Evolutionary conservation across 2,113 vertebrate genomes (phyloP), one percentile per base, ranked within the genome.

Genomic region (Psilopogon haemacephalus): DNA sequence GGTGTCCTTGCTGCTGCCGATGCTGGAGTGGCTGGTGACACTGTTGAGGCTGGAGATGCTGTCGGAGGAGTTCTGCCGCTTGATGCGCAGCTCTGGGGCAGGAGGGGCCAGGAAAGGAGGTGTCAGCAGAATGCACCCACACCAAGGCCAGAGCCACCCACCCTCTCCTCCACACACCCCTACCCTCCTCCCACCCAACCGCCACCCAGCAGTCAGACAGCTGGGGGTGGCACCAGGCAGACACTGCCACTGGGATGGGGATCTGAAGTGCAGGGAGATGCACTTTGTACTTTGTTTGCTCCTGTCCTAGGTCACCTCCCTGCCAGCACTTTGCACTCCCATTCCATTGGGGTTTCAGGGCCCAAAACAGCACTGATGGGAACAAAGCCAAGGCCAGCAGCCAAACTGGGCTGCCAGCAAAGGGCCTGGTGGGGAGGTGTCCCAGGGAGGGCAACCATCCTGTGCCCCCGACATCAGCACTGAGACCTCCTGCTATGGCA

Each of bases 1-100:
- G 2, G 98, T 98, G 0, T 99, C 99, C 94, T 99, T 99, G 95
- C 98, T 75, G 95, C 99, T 99, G 90, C 99, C 98, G 0, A 99
- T 56, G 94, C 99, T 99, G 68, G 98, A 99, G 95, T 99, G 98
- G 95, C 99, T 99, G 96, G 98, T 98, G 96, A 99, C 98, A 96
- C 99, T 99, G 97, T 99, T 99, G 88, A 99, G 98, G 70, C 99
- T 99, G 27, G 98, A 98, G 97, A 99, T 98, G 97, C 99, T 99
- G 93, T 99, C 99, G 1, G 98, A 99, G 30, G 99, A 99, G 95
- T 99, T 99, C 96, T 99, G 99, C 55, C 99, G 98, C 92, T 98
- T 98, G 88, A 99, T 99, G 35, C 97, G 98, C 50, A 99, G 63
- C 64, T 99, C 99, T 99, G 92, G 50, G 33, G 81, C 68, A 14